These are phyloP conservation scores for Theropithecus gelada DNA, from an alignment of 2,113 vertebrate species.

Conservation along the genomic window DNA sequence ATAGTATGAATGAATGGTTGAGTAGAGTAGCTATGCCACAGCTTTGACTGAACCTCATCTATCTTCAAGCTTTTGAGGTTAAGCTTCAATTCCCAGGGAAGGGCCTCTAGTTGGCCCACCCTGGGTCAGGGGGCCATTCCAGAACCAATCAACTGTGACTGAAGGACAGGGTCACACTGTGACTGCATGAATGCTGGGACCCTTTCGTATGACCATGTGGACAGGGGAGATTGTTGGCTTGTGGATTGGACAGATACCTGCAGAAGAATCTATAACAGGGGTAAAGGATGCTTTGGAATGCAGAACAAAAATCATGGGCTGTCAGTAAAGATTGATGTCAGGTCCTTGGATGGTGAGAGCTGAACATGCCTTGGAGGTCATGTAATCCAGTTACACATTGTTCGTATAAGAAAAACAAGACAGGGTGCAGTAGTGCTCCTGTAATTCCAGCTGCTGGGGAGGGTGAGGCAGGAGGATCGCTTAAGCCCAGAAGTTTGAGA, in stretches of 20 bases:
- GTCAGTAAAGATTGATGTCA: neutral
- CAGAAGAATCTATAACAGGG: neutral
- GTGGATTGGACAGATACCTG: neutral
- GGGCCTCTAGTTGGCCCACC: neutral
- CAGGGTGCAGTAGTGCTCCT: too few relatives aligned
- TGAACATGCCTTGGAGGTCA: neutral
- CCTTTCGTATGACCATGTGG: neutral
- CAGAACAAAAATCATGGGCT: neutral
- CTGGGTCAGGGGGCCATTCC: neutral
- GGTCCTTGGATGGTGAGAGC: neutral
- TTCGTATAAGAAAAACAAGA: neutral
- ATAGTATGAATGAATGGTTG: accelerated
- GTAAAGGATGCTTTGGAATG: too few relatives aligned
- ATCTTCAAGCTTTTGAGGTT: neutral
- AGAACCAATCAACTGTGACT: too few relatives aligned
- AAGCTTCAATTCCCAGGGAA: neutral
- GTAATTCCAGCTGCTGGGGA: too few relatives aligned
- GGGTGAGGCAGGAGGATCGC: too few relatives aligned
- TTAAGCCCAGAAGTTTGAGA: too few relatives aligned
- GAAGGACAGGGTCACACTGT: neutral
- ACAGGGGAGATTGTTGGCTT: neutral
- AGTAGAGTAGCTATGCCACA: too few relatives aligned
- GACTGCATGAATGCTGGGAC: neutral
- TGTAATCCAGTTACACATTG: neutral
- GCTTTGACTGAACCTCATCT: neutral